Base-by-base conservation (phyloP, 2,888 invertebrate genomes). In the Agrotis ipsilon region DNA sequence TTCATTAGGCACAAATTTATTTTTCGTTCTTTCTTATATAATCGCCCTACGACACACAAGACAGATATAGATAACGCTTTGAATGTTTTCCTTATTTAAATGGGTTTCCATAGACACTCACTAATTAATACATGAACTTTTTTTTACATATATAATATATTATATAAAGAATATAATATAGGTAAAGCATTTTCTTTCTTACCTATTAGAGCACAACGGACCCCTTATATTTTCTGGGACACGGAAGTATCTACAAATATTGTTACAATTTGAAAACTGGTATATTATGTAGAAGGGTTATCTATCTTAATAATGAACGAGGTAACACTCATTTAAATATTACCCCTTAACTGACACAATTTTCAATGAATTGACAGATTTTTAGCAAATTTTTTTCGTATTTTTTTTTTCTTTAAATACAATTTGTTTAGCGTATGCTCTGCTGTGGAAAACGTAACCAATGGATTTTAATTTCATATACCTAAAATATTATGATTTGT, bases 131-230 rank as follows among this genome's bases (percentile, higher is more conserved):
- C 93, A 93, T 90, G 92, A 92, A 94, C 88, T n/a, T 92, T 93
- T 27, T 91, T 95, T 93, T 96, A 96, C 95, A 96, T 94, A 95
- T 95, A 96, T 86, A 88, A 94, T 94, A 94, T 96, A 96, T 95
- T 94, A 94, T 96, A 96, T 95, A 96, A 85, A 96, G 96, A 96
- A 96, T 96, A 96, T 94, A 96, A 92, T 94, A 92, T 95, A 94
- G 92, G 95, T 96, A 96, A 96, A 96, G 96, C 96, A 96, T 96
- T 96, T 95, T 94, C 89, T 94, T 92, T 92, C 92, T 94, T 93
- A 93, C 90, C 87, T 87, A 89, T 89, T 92, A 93, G 92, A 94
- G 94, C 95, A 96, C 94, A 95, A 93, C 93, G 93, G 93, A 94
- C 92, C 94, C 92, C 93, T 90, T 92, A 89, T 87, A 87, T 88